A percentile compares a stretch with the other conserved stretches of the same genome.
These are phyloP conservation scores for Myoxocephalus aenaeus DNA, from an alignment of 2,797 vertebrate species.

Conservation along the genomic window DNA sequence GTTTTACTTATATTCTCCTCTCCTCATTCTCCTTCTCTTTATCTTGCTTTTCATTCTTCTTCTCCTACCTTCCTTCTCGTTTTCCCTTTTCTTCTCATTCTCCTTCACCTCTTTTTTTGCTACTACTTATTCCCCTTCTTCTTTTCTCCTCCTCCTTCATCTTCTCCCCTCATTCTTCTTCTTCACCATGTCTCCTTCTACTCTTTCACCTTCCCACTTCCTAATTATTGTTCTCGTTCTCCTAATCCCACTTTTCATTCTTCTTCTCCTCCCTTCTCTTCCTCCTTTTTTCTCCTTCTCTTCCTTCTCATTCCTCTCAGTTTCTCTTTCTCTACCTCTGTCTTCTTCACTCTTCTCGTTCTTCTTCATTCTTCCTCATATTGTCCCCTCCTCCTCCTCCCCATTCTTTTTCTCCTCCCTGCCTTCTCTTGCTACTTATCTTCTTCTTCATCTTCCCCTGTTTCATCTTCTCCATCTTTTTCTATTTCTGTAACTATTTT, in stretches of 20 bases:
- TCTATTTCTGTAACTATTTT: slow-evolving; percentile 16
- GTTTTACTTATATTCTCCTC: background rate
- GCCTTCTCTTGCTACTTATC: background rate
- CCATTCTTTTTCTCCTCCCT: background rate
- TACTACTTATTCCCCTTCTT: background rate
- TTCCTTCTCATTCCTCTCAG: background rate
- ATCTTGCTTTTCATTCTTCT: background rate
- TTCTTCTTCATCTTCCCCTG: background rate
- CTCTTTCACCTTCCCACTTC: background rate
- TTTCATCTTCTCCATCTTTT: background rate
- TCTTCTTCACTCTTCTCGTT: background rate
- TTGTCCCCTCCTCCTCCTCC: background rate
- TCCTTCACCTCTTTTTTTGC: too few species aligned
- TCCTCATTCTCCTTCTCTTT: background rate
- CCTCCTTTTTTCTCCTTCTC: too few species aligned
- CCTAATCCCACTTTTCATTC: too few species aligned
- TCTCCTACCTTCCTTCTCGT: background rate
- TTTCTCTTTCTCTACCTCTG: background rate
- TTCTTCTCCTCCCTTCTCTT: too few species aligned
- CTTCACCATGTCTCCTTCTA: background rate
- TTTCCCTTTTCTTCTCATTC: background rate
- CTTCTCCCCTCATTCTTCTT: background rate
- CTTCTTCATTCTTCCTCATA: too few species aligned
- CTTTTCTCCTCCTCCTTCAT: background rate
- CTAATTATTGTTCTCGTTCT: background rate